Percentiles rank a stretch among this genome's conserved stretches.
Evolutionary conservation across 2,888 invertebrate genomes (phyloP).

Genomic region (Selenia dentaria): DNA sequence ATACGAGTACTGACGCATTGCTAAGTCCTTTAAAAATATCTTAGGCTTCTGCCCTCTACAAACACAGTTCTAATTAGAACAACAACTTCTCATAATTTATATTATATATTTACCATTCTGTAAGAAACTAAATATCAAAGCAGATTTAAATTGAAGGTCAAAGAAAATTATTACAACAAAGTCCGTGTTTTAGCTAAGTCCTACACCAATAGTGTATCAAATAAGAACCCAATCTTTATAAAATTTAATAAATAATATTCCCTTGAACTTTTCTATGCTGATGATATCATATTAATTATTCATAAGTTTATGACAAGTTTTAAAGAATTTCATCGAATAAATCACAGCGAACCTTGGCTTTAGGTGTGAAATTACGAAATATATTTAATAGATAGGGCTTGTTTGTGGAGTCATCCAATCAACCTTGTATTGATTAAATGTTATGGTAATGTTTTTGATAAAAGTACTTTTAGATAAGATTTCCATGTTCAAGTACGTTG

Average conservation of each 20-base stretch:
- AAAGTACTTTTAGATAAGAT: conserved; percentile 16
- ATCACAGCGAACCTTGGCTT: conserved; percentile 50
- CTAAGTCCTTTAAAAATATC: no score
- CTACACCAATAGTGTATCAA: conserved; percentile 11
- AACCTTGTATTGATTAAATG: conserved; percentile 36
- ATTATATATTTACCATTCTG: no score
- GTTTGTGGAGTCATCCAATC: conserved; percentile 23
- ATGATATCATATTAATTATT: conserved; percentile 42
- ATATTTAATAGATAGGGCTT: conserved; percentile 29
- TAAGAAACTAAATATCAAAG: no score
- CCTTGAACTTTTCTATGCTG: conserved; percentile 51
- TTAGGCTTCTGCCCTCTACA: no score
- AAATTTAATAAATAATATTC: conserved; percentile 33
- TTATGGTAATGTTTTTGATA: conserved; percentile 23
- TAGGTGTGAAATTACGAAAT: conserved; percentile 45
- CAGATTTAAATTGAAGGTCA: no score
- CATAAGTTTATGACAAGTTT: conserved; percentile 38
- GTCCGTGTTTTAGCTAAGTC: conserved; percentile 10
- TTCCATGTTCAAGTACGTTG: conserved; percentile 19
- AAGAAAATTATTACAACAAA: conserved; percentile 12
- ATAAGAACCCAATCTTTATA: conserved; percentile 4
- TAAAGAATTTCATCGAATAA: conserved; percentile 41
- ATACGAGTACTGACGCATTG: no score
- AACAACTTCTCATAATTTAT: no score
- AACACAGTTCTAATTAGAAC: no score